phyloP scores from a whole-genome alignment of 2,888 invertebrate species.

The Empis stercorea region DNA sequence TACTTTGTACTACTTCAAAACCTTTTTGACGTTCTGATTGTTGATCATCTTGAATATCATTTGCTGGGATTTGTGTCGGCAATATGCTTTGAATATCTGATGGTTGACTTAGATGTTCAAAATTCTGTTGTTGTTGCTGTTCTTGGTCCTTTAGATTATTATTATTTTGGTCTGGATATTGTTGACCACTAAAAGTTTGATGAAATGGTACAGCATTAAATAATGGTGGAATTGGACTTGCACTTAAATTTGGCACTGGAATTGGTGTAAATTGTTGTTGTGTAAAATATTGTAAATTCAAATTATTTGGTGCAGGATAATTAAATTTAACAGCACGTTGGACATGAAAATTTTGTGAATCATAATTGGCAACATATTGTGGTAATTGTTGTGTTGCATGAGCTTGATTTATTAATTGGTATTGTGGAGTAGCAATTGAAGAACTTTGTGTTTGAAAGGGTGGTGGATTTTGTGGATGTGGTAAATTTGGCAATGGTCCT shows the following conservation, averaged over 20 bases:
- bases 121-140: slow-evolving; percentile 9
- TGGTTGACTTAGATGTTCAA: slow-evolving; percentile 24
- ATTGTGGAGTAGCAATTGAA: slow-evolving; percentile 6
- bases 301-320: slow-evolving; percentile 5
- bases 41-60: background rate
- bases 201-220: slow-evolving; percentile 47
- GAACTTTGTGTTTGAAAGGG: slow-evolving; percentile 7
- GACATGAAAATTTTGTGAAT: slow-evolving; percentile 8
- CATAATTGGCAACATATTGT: slow-evolving; percentile 16
- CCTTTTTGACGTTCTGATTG: background rate
- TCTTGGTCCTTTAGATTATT: slow-evolving; percentile 20
- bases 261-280: slow-evolving; percentile 36
- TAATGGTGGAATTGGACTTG: slow-evolving; percentile 47
- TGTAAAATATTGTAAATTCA: slow-evolving; percentile 17
- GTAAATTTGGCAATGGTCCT: background rate
- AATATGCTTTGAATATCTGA: slow-evolving; percentile 22
- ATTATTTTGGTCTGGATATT: slow-evolving; percentile 21
- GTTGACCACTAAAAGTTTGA: slow-evolving; percentile 7
- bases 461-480: slow-evolving; percentile 4
- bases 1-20: slow-evolving; percentile 47
- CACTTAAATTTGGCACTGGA: slow-evolving; percentile 51
- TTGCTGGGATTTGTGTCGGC: slow-evolving; percentile 13
- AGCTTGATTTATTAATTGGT: slow-evolving; percentile 7
- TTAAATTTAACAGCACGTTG: slow-evolving; percentile 14
- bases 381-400: slow-evolving; percentile 4